Conservation (phyloP, 2,113 vertebrate species). For the Lamprotornis superbus region DNA sequence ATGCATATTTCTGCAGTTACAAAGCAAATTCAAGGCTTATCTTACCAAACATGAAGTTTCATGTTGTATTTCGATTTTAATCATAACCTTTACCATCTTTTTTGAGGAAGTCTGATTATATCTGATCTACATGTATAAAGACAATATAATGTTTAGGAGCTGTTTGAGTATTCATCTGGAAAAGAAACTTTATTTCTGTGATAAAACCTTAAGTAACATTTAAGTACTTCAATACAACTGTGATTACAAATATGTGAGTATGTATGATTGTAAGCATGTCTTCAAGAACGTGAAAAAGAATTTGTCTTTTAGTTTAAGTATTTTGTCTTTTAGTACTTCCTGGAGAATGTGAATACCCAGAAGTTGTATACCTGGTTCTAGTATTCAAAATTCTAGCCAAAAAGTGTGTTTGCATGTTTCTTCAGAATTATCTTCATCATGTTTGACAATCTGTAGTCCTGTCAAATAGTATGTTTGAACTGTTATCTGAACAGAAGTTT, state of each 20-base stretch:
- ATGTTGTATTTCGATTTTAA: background rate
- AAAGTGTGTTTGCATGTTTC: background rate
- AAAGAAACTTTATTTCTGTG: background rate
- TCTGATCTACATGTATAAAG: background rate
- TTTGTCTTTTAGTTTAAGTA: background rate
- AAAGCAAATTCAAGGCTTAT: background rate
- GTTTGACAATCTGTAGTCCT: background rate
- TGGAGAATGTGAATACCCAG: background rate
- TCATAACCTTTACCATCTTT: background rate
- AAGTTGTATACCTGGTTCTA: background rate
- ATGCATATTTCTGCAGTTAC: background rate
- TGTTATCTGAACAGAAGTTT: background rate
- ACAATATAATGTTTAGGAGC: background rate
- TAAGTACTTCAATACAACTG: background rate
- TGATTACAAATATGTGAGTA: background rate
- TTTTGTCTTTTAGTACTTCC: background rate
- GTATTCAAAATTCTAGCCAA: background rate
- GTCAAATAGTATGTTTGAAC: background rate
- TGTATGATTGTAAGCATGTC: background rate
- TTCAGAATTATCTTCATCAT: background rate
- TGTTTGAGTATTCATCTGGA: background rate
- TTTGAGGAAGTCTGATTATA: background rate
- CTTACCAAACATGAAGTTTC: background rate
- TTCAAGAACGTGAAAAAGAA: background rate
- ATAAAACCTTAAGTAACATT: background rate